These are phyloP conservation scores for Athrips mouffetella DNA, from an alignment of 2,888 invertebrate species.

Conservation along the genomic window DNA sequence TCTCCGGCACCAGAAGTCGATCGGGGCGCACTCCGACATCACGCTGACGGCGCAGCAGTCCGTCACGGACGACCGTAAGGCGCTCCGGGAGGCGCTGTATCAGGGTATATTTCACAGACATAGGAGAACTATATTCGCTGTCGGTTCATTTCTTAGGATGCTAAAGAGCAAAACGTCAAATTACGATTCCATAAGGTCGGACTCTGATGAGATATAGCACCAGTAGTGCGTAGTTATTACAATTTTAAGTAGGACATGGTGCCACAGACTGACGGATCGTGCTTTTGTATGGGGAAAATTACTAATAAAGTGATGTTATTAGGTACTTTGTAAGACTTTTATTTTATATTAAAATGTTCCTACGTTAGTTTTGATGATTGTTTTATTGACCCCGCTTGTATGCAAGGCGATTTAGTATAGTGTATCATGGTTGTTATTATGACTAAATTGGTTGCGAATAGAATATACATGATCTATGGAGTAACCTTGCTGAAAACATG, in stretches of 20 bases:
- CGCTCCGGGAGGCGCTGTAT: constrained; percentile 84
- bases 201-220: constrained; percentile 76
- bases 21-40: constrained; percentile 79
- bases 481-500: constrained; percentile 32
- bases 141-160: constrained; percentile 86
- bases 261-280: constrained; percentile 68
- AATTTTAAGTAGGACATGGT: constrained; percentile 53
- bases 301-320: constrained; percentile 43
- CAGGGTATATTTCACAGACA: constrained; percentile 88
- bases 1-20: constrained; percentile 79
- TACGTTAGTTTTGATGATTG: constrained; percentile 53
- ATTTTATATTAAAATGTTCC: constrained; percentile 72
- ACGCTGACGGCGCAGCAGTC: constrained; percentile 71
- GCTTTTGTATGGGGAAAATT: constrained; percentile 53
- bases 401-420: constrained; percentile 21
- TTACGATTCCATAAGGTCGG: constrained; percentile 85
- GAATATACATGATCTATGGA: constrained; percentile 14
- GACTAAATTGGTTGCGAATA: constrained; percentile 12
- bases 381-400: constrained; percentile 46
- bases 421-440: constrained; percentile 36
- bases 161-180: constrained; percentile 85
- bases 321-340: constrained; percentile 49
- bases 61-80: constrained; percentile 81
- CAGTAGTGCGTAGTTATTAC: constrained; percentile 39
- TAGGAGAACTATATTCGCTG: constrained; percentile 85